Evolutionary conservation across 2,888 invertebrate species (phyloP).

Genomic region (Parnassius glacialis): DNA sequence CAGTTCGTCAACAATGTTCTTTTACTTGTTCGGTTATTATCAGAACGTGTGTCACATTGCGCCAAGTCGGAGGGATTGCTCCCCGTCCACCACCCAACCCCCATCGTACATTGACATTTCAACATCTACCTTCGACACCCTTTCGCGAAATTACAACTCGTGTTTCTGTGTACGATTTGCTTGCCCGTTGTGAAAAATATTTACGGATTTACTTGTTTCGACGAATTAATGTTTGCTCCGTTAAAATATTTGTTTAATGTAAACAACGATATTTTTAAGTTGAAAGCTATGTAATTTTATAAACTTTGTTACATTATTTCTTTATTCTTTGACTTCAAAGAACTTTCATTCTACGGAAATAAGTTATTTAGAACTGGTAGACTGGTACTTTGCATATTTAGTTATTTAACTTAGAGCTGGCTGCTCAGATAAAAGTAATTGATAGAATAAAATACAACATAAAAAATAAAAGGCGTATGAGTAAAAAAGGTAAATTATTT

Average conservation of each 20-base stretch:
- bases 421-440: no score
- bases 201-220: conserved; percentile 10
- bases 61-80: conserved; percentile 20
- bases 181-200: conserved; percentile 13
- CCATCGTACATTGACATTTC: conserved; percentile 19
- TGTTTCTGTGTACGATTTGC: conserved; percentile 13
- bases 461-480: no score
- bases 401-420: no score
- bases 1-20: conserved; percentile 33
- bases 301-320: no score
- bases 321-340: no score
- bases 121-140: conserved; percentile 20
- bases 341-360: no score
- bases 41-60: conserved; percentile 32
- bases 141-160: conserved; percentile 14
- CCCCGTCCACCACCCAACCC: conserved; percentile 6
- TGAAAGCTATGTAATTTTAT: no score
- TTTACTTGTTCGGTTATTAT: conserved; percentile 31
- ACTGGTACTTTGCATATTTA: no score
- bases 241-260: conserved; percentile 1
- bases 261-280: background rate
- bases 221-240: conserved; percentile 9
- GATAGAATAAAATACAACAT: no score
- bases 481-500: no score
- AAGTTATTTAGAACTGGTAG: no score